These are phyloP conservation scores for Danio albolineatus DNA, from an alignment of 2,797 vertebrate species.

Conservation along the genomic window DNA sequence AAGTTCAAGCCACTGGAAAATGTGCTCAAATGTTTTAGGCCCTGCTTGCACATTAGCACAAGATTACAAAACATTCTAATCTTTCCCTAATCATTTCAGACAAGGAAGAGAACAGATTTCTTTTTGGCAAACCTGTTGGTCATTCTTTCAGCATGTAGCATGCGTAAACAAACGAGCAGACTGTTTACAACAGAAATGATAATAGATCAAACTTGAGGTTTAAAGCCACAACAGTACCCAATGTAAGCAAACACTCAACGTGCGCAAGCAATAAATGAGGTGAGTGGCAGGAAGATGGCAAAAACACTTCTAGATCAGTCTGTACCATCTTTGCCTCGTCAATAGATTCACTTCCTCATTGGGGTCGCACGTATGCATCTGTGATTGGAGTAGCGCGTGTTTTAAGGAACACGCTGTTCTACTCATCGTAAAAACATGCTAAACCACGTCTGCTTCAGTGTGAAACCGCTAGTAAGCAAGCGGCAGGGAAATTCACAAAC, in stretches of 20 bases:
- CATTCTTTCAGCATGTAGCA: not conserved
- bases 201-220: not conserved
- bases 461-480: slow-evolving; percentile 66
- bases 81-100: not conserved
- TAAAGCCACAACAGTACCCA: slow-evolving; percentile 11
- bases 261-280: not conserved
- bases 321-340: slow-evolving; percentile 28
- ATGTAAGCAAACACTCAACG: not conserved
- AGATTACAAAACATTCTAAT: not conserved
- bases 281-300: slow-evolving; percentile 16
- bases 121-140: not conserved
- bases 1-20: too few relatives aligned
- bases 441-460: slow-evolving; percentile 68
- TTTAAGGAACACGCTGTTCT: slow-evolving; percentile 48
- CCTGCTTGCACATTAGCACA: too few relatives aligned
- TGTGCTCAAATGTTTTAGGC: too few relatives aligned
- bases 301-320: slow-evolving; percentile 34
- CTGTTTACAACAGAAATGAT: not conserved
- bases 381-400: not conserved
- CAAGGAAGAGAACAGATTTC: not conserved
- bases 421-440: slow-evolving; percentile 42
- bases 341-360: slow-evolving; percentile 47
- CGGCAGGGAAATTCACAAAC: slow-evolving; percentile 62
- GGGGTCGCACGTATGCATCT: not conserved
- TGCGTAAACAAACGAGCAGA: too few relatives aligned